Percentiles rank a stretch among this genome's conserved stretches.
Conservation (phyloP, 92 coral and sea anemone species). For the Zoanthus sansibaricus region DNA sequence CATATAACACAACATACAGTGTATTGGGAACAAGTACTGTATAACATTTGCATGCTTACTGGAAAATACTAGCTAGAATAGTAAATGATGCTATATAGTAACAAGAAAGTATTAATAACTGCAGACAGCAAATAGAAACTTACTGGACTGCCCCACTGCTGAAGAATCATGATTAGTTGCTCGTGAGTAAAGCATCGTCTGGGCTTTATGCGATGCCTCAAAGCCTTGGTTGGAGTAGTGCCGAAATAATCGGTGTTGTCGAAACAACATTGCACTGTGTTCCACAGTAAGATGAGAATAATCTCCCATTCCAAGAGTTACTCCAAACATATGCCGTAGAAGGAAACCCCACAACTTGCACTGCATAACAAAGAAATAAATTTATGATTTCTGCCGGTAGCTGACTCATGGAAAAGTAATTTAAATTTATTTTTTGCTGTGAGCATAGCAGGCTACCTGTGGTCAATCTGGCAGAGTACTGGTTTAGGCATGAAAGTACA, state of each 20-base stretch:
- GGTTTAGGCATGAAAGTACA: too few relatives aligned
- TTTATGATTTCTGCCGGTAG: not conserved
- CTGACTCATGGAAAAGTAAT: not conserved
- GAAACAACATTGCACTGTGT: slow-evolving; percentile 49
- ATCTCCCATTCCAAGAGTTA: slow-evolving; percentile 49
- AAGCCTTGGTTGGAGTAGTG: slow-evolving; percentile 62
- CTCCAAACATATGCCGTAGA: slow-evolving; percentile 32
- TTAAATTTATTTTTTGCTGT: not conserved
- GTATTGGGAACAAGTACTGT: not conserved
- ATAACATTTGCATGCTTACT: not conserved
- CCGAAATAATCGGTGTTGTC: slow-evolving; percentile 29
- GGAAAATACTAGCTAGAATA: not conserved
- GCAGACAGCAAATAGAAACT: slow-evolving; percentile 2
- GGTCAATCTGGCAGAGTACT: too few relatives aligned
- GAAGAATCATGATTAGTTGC: slow-evolving; percentile 56
- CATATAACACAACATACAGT: not conserved
- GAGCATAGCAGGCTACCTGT: too few relatives aligned
- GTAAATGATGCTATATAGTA: not conserved
- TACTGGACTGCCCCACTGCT: slow-evolving; percentile 56
- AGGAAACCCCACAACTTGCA: slow-evolving; percentile 38
- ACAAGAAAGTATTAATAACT: not conserved
- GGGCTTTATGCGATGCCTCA: slow-evolving; percentile 61
- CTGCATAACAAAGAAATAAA: slow-evolving; percentile 7
- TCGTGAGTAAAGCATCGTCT: slow-evolving; percentile 55
- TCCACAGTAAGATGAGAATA: slow-evolving; percentile 56